A percentile compares a stretch with the other conserved stretches of the same genome.
Conservation (phyloP, 92 coral and sea anemone species). For the Diadumene lineata region DNA sequence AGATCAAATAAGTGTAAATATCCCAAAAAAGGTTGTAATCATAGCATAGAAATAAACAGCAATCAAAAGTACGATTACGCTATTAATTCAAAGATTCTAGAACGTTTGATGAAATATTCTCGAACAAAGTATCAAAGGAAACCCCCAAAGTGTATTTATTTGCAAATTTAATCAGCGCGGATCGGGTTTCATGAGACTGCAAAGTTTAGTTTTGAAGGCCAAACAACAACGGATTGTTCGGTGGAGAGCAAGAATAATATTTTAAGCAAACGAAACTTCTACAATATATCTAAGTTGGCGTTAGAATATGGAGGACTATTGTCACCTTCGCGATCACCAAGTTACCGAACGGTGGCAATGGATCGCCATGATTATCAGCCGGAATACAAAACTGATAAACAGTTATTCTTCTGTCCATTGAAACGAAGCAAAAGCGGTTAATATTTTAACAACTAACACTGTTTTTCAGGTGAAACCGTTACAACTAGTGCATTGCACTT, state of each 20-base stretch:
- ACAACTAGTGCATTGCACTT: constrained; percentile 31
- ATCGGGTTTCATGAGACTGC: constrained; percentile 13
- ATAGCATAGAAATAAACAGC: neutral
- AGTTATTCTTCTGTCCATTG: constrained; percentile 20
- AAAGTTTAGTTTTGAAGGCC: neutral
- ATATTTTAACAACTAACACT: constrained; percentile 28
- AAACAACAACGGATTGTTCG: neutral
- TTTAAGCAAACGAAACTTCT: neutral
- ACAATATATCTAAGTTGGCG: neutral
- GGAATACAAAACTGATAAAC: constrained; percentile 6
- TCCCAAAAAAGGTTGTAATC: neutral
- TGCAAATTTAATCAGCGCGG: neutral
- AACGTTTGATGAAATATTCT: constrained; percentile 3
- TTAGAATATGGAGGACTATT: neutral
- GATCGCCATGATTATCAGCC: constrained; percentile 2
- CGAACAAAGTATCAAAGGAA: constrained; percentile 4
- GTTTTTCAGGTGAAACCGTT: constrained; percentile 44
- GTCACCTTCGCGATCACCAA: constrained; percentile 1
- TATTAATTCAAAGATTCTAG: neutral
- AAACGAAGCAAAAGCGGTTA: constrained; percentile 24
- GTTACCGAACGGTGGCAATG: constrained; percentile 1
- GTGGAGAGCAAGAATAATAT: neutral
- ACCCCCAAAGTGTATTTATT: neutral
- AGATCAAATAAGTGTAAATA: neutral
- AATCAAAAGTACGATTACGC: neutral